phyloP scores from a whole-genome alignment of 2,113 vertebrate genomes.

The Antechinus stuartii region DNA sequence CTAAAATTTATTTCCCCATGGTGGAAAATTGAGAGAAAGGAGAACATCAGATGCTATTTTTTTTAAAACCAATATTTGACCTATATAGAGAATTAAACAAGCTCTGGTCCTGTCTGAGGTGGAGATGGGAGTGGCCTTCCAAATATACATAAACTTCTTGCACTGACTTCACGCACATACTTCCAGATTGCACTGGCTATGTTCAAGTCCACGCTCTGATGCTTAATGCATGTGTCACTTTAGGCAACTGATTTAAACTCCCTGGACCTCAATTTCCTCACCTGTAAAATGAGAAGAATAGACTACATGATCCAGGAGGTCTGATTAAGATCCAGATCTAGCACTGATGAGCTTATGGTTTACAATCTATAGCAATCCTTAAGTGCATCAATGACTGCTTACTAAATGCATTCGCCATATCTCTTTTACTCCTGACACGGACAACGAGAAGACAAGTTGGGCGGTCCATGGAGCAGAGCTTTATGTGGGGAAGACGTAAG shows the following conservation, averaged over 20 bases:
- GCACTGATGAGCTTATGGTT: background rate
- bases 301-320: background rate
- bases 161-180: background rate
- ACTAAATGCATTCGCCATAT: background rate
- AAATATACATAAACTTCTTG: background rate
- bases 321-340: background rate
- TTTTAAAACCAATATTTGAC: background rate
- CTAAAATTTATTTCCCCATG: background rate
- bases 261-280: background rate
- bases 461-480: background rate
- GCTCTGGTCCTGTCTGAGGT: background rate
- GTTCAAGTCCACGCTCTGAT: background rate
- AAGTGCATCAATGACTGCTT: background rate
- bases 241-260: background rate
- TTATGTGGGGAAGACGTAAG: background rate
- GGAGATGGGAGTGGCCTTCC: fast-evolving
- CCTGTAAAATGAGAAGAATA: background rate
- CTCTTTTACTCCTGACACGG: background rate
- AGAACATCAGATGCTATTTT: fast-evolving
- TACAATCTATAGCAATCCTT: background rate
- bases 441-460: background rate
- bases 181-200: background rate
- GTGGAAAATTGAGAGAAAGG: background rate
- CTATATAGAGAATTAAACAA: background rate
- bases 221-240: background rate